Base-by-base conservation (phyloP, 2,113 vertebrate genomes). In the Puffinus mauretanicus region DNA sequence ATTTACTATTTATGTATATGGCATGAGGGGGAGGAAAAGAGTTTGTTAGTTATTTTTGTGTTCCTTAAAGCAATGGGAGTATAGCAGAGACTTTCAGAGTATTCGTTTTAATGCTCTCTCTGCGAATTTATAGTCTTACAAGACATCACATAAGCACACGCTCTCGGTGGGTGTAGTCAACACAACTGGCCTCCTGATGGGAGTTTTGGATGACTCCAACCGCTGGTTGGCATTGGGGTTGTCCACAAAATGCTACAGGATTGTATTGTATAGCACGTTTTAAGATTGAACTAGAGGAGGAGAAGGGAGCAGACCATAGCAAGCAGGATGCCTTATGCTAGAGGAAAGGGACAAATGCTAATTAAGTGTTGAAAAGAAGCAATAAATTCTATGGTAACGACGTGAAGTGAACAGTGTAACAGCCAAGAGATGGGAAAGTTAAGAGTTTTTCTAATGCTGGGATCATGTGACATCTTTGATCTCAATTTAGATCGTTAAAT, bases 41-140 rank as follows among this genome's bases (percentile, higher is more conserved):
- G 90, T 90, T 82, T 87, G 22, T 86, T 80, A 40, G 82, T 92
- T 95, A 69, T 93, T 95, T 90, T 95, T 86, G 18, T 81, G 58
- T 65, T 81, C 76, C 91, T 93, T 62, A 86, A 93, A 93, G 88
- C 75, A 82, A n/a, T 46, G 27, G 62, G 46, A 80, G 15, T 49
- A 17, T 12, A 76, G 49, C 29, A 42, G 62, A 66, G 32, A n/a
- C 49, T 88, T 86, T 62, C 38, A 58, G 54, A 73, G n/a, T 54
- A 49, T 71, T 79, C 3, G 4, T 88, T 95, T 89, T 87, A 71
- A 51, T 49, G 42, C 13, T 51, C 2, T 3, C 25, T 34, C 32
- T 42, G 17, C 4, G 0, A 51, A 61, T 82, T 42, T 69, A 19
- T 10, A 22, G 11, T 75, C 30, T 67, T 58, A 2, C n/a, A 79